Conservation (phyloP, 2,797 vertebrate genomes). For the Protosalanx chinensis region DNA sequence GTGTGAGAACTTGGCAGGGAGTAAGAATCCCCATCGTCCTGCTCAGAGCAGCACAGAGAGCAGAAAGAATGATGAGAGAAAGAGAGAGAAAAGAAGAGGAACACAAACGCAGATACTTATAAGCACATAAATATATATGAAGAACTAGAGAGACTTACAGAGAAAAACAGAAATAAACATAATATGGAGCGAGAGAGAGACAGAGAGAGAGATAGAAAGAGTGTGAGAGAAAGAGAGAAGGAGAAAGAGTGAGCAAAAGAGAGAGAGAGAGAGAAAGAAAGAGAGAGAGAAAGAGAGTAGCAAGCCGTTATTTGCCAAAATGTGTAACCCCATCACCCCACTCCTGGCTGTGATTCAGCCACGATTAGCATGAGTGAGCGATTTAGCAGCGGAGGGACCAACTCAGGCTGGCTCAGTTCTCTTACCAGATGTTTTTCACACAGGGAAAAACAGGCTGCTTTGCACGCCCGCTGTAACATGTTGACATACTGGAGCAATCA, state of each 20-base stretch:
- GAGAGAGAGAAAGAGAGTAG: background rate
- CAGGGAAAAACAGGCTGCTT: conserved; percentile 28
- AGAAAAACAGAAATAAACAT: conserved; percentile 5
- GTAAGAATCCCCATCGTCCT: conserved; percentile 22
- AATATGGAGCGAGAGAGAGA: background rate
- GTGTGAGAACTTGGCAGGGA: conserved; percentile 58
- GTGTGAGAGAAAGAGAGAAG: background rate
- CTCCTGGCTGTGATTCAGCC: conserved; percentile 44
- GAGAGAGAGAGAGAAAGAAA: conserved; percentile 17
- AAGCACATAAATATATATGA: conserved; percentile 23
- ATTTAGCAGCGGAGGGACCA: background rate
- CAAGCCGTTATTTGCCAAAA: conserved; percentile 34
- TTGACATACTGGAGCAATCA: conserved; percentile 12
- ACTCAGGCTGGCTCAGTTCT: conserved; percentile 32
- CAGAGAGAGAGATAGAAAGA: conserved; percentile 13
- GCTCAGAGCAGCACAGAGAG: conserved; percentile 48
- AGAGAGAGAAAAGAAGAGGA: conserved; percentile 11
- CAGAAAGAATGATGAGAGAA: conserved; percentile 14
- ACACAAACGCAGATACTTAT: background rate
- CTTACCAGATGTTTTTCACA: conserved; percentile 54
- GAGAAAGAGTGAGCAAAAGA: conserved; percentile 22
- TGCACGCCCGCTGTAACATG: conserved; percentile 11
- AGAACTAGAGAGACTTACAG: conserved; percentile 12
- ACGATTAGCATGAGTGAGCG: conserved; percentile 26
- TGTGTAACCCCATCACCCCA: conserved; percentile 21